phyloP scores from a whole-genome alignment of 1,140 invertebrate species.

The Rhopalosiphum maidis region DNA sequence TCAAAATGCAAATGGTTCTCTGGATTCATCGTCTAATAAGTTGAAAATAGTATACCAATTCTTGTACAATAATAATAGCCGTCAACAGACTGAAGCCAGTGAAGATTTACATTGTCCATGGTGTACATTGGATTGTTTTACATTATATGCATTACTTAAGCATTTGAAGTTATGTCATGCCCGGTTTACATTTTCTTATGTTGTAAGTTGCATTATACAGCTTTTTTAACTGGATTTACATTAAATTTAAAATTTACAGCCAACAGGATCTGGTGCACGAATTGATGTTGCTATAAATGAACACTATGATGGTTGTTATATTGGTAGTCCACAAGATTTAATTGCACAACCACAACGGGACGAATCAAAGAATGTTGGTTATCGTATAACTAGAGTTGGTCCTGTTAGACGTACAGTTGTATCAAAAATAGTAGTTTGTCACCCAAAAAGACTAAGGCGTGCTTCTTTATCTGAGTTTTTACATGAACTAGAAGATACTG shows the following conservation, averaged over 20 bases:
- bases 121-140: slow-evolving; percentile 89
- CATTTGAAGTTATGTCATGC: slow-evolving; percentile 93
- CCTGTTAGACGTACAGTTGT: slow-evolving; percentile 84
- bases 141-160: slow-evolving; percentile 87
- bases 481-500: slow-evolving; percentile 77
- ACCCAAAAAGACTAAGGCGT: slow-evolving; percentile 74
- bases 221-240: background rate
- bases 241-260: slow-evolving; percentile 65
- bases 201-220: slow-evolving; percentile 68
- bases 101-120: slow-evolving; percentile 93
- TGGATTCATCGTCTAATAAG: slow-evolving; percentile 53
- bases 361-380: slow-evolving; percentile 60
- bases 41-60: slow-evolving; percentile 92
- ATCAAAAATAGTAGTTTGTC: slow-evolving; percentile 88
- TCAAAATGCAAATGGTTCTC: slow-evolving; percentile 43
- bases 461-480: slow-evolving; percentile 83
- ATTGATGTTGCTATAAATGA: slow-evolving; percentile 97
- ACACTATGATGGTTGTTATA: slow-evolving; percentile 92
- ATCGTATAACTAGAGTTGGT: slow-evolving; percentile 76
- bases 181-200: slow-evolving; percentile 90
- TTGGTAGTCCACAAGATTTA: slow-evolving; percentile 91
- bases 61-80: slow-evolving; percentile 91
- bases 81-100: slow-evolving; percentile 92
- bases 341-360: slow-evolving; percentile 67
- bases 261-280: slow-evolving; percentile 81